Evolutionary conservation across 2,797 vertebrate genomes (phyloP), one percentile per base, ranked within the genome.

Genomic region (Peromyscus nudipes): DNA sequence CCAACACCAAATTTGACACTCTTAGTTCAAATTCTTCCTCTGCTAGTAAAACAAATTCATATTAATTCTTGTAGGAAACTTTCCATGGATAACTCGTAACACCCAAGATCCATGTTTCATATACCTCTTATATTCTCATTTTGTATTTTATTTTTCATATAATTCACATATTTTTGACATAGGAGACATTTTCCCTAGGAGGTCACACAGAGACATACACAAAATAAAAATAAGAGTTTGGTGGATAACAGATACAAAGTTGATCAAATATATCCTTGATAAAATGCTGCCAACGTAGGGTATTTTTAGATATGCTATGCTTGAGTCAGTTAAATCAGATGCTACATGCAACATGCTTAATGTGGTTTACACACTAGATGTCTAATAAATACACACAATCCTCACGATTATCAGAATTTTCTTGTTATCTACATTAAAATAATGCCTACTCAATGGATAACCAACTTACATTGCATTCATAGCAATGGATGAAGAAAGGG

Each of bases 71-170:
- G 1, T 55, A 65, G 27, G 34, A 91, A 93, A 65, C 14, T 57
- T 90, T 95, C 62, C 29, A 52, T 79, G 46, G 46, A 43, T 43
- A 76, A 71, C 27, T 79, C n/a, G 27, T 89, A 92, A 92, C 77
- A 57, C 10, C 23, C 37, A 67, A 9, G 4, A 82, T 31, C 23
- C 34, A 89, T 86, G 34, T 64, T 21, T 76, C 29, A 88, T 34
- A 31, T 25, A 76, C 3, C 62, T 6, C 37, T 76, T 34, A 40
- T 27, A 31, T 62, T 91, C 21, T 90, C 76, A 94, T 67, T 81
- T 91, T 88, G 31, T 43, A 49, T 75, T 6, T 40, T 88, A 71
- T n/a, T 89, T 12, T 69, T 43, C 67, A 34, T n/a, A 65, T 79
- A 92, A 81, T 75, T 84, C 65, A 52, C 65, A 19, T 87, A 71